These are phyloP conservation scores for Galagoides demidoff DNA, from an alignment of 2,797 vertebrate species.

Conservation along the genomic window DNA sequence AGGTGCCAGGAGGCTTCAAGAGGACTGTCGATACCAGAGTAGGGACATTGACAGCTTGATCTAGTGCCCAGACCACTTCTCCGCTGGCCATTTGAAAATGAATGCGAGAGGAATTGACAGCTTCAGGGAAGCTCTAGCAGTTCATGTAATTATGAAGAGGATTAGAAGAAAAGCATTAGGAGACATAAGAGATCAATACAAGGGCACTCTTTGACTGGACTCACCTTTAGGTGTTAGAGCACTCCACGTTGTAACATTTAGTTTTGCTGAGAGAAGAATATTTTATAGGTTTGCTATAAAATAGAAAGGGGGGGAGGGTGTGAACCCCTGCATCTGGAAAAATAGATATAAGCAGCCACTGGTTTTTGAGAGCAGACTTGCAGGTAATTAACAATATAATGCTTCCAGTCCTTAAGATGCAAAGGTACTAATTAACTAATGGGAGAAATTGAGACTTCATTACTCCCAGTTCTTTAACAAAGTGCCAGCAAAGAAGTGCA, in stretches of 20 bases:
- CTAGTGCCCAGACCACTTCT: constrained; percentile 81
- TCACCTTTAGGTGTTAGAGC: constrained; percentile 74
- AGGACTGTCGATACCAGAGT: constrained; percentile 25
- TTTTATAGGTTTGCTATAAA: background rate
- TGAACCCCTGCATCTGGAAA: constrained; percentile 68
- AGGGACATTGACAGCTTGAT: constrained; percentile 78
- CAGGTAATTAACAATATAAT: constrained; percentile 67
- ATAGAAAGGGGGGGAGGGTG: too few relatives aligned
- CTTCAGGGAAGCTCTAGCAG: constrained; percentile 85
- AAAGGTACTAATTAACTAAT: constrained; percentile 79
- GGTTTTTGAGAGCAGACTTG: constrained; percentile 71
- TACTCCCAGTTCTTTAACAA: constrained; percentile 26
- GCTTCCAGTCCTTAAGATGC: constrained; percentile 61
- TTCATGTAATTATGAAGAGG: constrained; percentile 87
- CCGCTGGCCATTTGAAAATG: constrained; percentile 84
- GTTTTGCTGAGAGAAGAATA: constrained; percentile 51
- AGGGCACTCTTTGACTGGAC: constrained; percentile 74
- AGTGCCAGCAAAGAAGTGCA: constrained; percentile 54
- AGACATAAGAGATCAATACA: constrained; percentile 82
- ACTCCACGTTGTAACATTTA: constrained; percentile 79
- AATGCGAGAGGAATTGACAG: constrained; percentile 80
- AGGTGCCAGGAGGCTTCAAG: constrained; percentile 80
- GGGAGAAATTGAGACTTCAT: constrained; percentile 73
- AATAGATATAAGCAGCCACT: constrained; percentile 32
- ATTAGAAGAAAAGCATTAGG: constrained; percentile 82